Base-by-base conservation (phyloP, 2,797 vertebrate species). In the Orestias chungarensis region DNA sequence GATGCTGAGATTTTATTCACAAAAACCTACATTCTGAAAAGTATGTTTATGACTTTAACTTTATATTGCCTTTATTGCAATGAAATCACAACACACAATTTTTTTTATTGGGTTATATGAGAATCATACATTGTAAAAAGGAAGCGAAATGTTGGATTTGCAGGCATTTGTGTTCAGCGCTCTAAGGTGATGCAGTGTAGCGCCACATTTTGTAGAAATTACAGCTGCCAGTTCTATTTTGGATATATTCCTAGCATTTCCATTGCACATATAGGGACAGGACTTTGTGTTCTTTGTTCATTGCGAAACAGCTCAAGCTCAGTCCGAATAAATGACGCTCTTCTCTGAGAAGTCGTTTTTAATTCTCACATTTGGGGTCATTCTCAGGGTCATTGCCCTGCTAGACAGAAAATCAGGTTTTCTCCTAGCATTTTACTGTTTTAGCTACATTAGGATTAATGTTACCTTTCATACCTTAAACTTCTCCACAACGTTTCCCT, bases 1-100 rank as follows among this genome's bases (percentile, higher is more conserved):
- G 55, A 62, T 6, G 1, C 17, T 70, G 61, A 52, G 14, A 62
- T 17, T 62, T 49, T 69, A 50, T 40, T 50, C n/a, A 73, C 6
- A 57, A 29, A 70, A 66, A 70, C 20, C 47, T 0, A 59, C 1
- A 3, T 9, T 31, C 20, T 31, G 54, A 33, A 33, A 55, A 55
- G 6, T 17, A 18, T 18, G 15, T 55, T 18, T 31, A 18, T 8
- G 52, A 6, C 27, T 55, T 55, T 18, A 2, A 29, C 25, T 29
- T 54, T 17, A 44, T 44, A 4, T 1, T 44, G 14, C 18, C 18
- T 44, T 47, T 20, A 3, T 23, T 6, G 14, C 8, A 6, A 2
- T 47, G 23, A 59, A 59, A 59, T 33, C 6, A 10, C 55, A 57
- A 20, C 3, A 15, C 31, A 17, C 12, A 59, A 3, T 35, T 17